A percentile compares a stretch with the other conserved stretches of the same genome.
phyloP scores from a whole-genome alignment of 2,113 vertebrate species.

The Phocoena phocoena region DNA sequence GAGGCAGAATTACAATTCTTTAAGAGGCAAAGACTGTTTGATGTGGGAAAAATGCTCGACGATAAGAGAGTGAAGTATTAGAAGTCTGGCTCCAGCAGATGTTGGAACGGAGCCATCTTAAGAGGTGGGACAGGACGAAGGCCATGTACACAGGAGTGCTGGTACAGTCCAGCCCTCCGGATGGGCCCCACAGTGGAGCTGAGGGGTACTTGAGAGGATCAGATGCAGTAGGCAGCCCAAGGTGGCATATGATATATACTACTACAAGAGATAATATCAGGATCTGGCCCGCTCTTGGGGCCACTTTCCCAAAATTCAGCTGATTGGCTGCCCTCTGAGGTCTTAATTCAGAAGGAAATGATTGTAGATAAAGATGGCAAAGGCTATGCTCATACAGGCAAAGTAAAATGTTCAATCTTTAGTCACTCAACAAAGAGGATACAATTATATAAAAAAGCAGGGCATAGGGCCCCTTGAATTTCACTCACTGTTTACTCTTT shows the following conservation, averaged over 20 bases:
- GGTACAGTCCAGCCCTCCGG: neutral
- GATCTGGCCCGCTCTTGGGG: too few relatives aligned
- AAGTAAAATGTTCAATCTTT: neutral
- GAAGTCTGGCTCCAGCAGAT: neutral
- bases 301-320: too few relatives aligned
- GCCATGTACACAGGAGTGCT: neutral
- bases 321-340: too few relatives aligned
- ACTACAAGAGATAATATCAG: neutral
- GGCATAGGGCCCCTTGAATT: neutral
- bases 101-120: neutral
- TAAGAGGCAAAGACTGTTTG: constrained; percentile 47
- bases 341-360: too few relatives aligned
- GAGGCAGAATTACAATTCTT: constrained; percentile 35
- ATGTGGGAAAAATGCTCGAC: neutral
- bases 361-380: neutral
- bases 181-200: neutral
- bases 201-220: neutral
- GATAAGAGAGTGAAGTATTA: neutral
- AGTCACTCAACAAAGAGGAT: neutral
- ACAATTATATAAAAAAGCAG: neutral
- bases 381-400: neutral
- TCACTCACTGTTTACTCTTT: neutral
- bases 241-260: neutral
- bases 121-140: neutral
- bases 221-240: neutral